Base-by-base conservation (phyloP, 2,113 vertebrate genomes). In the Labeo rohita region DNA sequence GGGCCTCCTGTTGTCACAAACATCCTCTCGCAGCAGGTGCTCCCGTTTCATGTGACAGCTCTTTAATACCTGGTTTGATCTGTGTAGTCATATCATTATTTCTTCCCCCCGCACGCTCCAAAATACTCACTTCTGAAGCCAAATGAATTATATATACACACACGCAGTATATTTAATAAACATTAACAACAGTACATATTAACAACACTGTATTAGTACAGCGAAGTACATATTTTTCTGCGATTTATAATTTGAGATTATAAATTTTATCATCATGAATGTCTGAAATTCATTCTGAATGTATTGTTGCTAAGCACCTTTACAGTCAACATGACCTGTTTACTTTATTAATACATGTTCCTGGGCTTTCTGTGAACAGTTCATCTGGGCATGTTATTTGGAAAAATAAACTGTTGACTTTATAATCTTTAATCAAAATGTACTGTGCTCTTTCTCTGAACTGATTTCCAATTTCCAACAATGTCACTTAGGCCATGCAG, bases 21-120 rank as follows among this genome's bases (percentile, higher is more conserved):
- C 85, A 89, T 87, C 88, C 87, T 86, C n/a, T 52, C 82, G 12
- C 84, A 75, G 82, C 83, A 54, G 84, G 84, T 11, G 81, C 80
- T 23, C 79, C 16, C 79, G 80, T 90, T 90, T 91, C 83, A 87
- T 88, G 82, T 90, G 89, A 91, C 89, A 90, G 84, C 82, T 85
- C 76, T 83, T 84, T 83, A 86, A 87, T 85, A 87, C 83, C 56
- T 85, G 34, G 65, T 49, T 80, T 89, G 82, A 86, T 89, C 76
- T 87, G 83, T 36, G 80, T n/a, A 73, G 68, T 84, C 75, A 79
- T 84, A 34, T 80, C 75, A 66, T 74, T 65, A 61, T 47, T 85
- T 81, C 54, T 70, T 23, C 76, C 43, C 78, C 74, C 50, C 59
- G 28, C 68, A 89, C 54, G 54, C 77, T 34, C 84, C 72, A 65